These are phyloP conservation scores for Orthosia gracilis DNA, from an alignment of 2,888 invertebrate genomes.

Conservation along the genomic window DNA sequence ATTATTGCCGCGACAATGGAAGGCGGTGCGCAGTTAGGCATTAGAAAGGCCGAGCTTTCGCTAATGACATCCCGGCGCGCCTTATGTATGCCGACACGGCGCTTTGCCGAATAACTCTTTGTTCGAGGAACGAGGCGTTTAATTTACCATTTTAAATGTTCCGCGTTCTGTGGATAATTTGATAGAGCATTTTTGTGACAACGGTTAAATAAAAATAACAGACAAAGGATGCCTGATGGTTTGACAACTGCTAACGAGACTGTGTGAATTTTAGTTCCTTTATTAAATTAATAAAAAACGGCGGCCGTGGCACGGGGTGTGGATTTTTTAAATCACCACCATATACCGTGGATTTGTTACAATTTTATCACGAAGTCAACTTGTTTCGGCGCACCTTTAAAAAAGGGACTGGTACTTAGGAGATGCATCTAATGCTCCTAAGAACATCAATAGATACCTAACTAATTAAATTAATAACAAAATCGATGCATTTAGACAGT, in stretches of 20 bases:
- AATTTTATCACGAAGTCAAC: neutral
- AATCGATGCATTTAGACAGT: neutral
- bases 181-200: slow-evolving; percentile 53
- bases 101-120: slow-evolving; percentile 87
- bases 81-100: slow-evolving; percentile 76
- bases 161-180: slow-evolving; percentile 61
- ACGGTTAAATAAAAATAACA: slow-evolving; percentile 26
- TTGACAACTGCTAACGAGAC: slow-evolving; percentile 16
- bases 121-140: slow-evolving; percentile 73
- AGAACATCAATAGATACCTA: neutral
- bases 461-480: slow-evolving; percentile 4
- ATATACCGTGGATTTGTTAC: too few species aligned
- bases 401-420: neutral
- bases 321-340: too few species aligned
- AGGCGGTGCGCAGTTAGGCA: slow-evolving; percentile 88
- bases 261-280: neutral
- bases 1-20: slow-evolving; percentile 88
- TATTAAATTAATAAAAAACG: neutral
- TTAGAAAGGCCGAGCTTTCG: slow-evolving; percentile 88
- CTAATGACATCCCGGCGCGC: slow-evolving; percentile 88
- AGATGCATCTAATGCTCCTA: neutral
- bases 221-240: slow-evolving; percentile 24
- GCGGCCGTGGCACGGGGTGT: too few species aligned
- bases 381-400: neutral
- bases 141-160: slow-evolving; percentile 69